These are phyloP conservation scores for Rhizoglyphus robini DNA, from an alignment of 1,140 invertebrate species.

Conservation along the genomic window DNA sequence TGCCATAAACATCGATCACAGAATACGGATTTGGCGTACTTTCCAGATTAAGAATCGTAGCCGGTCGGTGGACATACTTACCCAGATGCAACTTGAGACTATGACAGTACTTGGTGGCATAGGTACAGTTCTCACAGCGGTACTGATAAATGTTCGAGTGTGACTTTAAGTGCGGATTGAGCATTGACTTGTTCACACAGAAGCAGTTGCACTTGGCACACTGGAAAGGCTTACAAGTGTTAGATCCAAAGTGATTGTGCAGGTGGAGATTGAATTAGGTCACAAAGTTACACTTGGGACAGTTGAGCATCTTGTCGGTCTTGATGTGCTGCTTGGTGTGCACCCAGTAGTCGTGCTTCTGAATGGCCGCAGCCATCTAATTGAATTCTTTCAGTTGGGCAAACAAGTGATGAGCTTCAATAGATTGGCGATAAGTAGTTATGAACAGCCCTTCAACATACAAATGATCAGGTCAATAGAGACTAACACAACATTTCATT, in stretches of 20 bases:
- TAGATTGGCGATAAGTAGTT: too few relatives aligned
- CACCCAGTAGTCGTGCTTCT: conserved; percentile 83
- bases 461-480: too few relatives aligned
- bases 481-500: too few relatives aligned
- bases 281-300: conserved; percentile 85
- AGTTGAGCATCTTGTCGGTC: conserved; percentile 74
- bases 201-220: conserved; percentile 79
- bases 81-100: conserved; percentile 86
- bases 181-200: conserved; percentile 98
- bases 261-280: conserved; percentile 98
- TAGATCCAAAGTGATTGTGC: conserved; percentile 83
- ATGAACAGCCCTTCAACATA: too few relatives aligned
- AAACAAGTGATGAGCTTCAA: too few relatives aligned
- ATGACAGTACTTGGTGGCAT: conserved; percentile 96
- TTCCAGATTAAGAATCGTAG: conserved; percentile 69
- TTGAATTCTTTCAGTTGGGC: neutral
- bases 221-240: conserved; percentile 94
- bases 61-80: conserved; percentile 76
- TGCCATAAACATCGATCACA: conserved; percentile 80
- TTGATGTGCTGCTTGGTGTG: conserved; percentile 78
- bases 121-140: conserved; percentile 82
- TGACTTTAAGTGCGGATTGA: conserved; percentile 95
- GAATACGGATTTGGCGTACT: conserved; percentile 61
- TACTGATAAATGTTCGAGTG: conserved; percentile 96
- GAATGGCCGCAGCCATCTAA: conserved; percentile 41